These are phyloP conservation scores for Toxonevra muliebris DNA, from an alignment of 2,888 invertebrate species.

Conservation along the genomic window DNA sequence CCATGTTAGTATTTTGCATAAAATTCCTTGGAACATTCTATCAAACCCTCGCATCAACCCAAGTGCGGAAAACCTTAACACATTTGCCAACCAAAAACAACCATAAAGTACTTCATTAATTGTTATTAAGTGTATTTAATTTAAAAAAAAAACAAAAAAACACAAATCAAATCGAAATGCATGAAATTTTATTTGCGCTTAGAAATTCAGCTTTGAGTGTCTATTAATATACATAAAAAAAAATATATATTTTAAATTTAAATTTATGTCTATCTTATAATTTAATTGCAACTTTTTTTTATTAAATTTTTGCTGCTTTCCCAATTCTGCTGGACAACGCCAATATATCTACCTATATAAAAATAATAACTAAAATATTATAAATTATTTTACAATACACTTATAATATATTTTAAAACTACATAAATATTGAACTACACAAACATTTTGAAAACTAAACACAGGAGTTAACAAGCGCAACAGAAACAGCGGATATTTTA, in stretches of 20 bases:
- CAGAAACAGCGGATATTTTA: conserved; percentile 62
- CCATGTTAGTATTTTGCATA: too few species aligned
- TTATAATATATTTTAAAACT: conserved; percentile 1
- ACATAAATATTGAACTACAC: neutral
- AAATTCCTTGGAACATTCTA: too few species aligned
- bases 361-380: too few species aligned
- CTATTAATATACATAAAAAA: neutral
- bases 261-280: neutral
- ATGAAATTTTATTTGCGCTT: conserved; percentile 1
- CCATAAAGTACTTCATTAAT: too few species aligned
- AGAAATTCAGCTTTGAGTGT: neutral
- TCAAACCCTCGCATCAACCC: too few species aligned
- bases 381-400: conserved; percentile 1
- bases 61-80: too few species aligned
- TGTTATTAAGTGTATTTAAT: neutral
- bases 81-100: too few species aligned
- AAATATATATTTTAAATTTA: neutral
- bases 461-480: conserved; percentile 62
- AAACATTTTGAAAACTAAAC: conserved; percentile 3
- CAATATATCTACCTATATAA: too few species aligned
- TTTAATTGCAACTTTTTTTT: neutral
- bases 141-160: conserved; percentile 6
- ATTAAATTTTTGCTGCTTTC: neutral
- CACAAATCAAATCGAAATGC: neutral
- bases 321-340: too few species aligned